Evolutionary conservation across 2,113 vertebrate species (phyloP).

Genomic region (Himantopus leucocephalus): DNA sequence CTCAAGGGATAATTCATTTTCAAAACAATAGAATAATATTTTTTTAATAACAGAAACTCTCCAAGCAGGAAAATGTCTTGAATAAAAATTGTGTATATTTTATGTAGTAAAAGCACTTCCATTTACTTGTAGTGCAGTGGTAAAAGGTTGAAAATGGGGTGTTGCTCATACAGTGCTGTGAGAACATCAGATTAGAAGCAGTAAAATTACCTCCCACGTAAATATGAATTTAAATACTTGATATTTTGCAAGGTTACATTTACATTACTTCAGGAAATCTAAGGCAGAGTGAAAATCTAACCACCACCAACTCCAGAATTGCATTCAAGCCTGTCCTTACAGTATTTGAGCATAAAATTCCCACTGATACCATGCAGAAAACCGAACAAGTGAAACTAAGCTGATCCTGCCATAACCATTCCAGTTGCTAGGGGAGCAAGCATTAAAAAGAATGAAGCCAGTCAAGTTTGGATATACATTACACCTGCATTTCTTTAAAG

Average conservation of each 20-base stretch:
- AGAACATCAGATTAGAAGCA: slow-evolving; percentile 65
- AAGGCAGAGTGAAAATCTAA: slow-evolving; percentile 22
- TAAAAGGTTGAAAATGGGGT: slow-evolving; percentile 49
- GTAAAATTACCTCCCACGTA: slow-evolving; percentile 49
- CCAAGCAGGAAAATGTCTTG: slow-evolving; percentile 34
- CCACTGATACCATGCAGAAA: background rate
- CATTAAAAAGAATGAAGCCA: slow-evolving; percentile 56
- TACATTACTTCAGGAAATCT: slow-evolving; percentile 55
- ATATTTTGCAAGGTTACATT: slow-evolving; percentile 61
- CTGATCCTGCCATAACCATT: slow-evolving; percentile 19
- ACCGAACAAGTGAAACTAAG: background rate
- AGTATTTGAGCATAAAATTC: background rate
- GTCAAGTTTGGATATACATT: slow-evolving; percentile 46
- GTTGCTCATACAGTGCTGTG: slow-evolving; percentile 38
- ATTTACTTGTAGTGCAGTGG: slow-evolving; percentile 41
- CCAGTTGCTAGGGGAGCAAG: slow-evolving; percentile 27
- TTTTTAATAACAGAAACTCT: slow-evolving; percentile 60
- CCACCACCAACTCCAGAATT: background rate
- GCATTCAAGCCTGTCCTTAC: background rate
- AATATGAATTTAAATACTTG: slow-evolving; percentile 61
- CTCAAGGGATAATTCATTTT: slow-evolving; percentile 60
- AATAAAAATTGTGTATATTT: slow-evolving; percentile 49
- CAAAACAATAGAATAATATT: slow-evolving; percentile 64
- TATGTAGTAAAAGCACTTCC: slow-evolving; percentile 27
- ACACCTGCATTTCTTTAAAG: slow-evolving; percentile 56